Evolutionary conservation across 2,113 vertebrate genomes (phyloP).

Genomic region (Anguilla japonica): DNA sequence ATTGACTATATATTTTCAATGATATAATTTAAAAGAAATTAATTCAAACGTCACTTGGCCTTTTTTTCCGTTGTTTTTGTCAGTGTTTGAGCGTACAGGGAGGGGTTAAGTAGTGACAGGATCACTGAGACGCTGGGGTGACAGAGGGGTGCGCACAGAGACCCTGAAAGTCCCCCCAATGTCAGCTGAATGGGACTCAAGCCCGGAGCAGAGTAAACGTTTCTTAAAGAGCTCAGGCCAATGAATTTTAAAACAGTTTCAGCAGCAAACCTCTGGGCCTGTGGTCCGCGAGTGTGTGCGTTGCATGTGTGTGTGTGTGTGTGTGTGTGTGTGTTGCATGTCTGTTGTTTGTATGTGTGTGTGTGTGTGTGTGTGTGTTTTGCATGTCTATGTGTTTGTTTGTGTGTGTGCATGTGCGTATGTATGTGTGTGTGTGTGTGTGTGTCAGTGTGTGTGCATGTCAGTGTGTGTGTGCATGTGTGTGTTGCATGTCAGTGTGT

Average conservation of each 20-base stretch:
- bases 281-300: conserved; percentile 68
- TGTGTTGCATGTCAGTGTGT: conserved; percentile 59
- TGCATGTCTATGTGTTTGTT: conserved; percentile 62
- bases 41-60: neutral
- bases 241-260: conserved; percentile 79
- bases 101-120: neutral
- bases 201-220: conserved; percentile 57
- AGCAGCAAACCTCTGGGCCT: conserved; percentile 73
- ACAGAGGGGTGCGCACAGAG: conserved; percentile 37
- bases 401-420: neutral
- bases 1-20: neutral
- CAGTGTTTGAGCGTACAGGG: neutral
- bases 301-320: conserved; percentile 52
- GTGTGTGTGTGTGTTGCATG: conserved; percentile 47
- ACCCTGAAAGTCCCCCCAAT: conserved; percentile 25
- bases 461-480: conserved; percentile 61
- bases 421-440: too few species aligned
- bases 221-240: conserved; percentile 69
- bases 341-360: conserved; percentile 48
- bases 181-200: conserved; percentile 45
- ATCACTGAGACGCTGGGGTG: conserved; percentile 17
- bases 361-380: conserved; percentile 55
- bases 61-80: neutral
- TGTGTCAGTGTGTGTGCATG: conserved; percentile 49
- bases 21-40: neutral